phyloP scores from a whole-genome alignment of 2,888 invertebrate species.

The Ormyrus pomaceus region DNA sequence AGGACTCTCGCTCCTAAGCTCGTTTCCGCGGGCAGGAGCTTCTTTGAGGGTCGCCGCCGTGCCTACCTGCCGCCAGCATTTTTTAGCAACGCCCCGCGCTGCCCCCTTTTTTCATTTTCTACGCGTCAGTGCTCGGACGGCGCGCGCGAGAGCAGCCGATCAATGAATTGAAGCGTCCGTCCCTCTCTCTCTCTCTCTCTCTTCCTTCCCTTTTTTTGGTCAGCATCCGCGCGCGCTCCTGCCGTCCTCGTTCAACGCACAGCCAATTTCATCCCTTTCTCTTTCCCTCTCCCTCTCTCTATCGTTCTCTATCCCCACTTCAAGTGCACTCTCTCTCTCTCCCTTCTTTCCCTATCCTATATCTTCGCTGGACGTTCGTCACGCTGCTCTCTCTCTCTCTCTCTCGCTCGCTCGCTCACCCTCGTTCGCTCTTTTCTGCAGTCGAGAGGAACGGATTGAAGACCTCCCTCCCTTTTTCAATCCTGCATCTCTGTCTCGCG shows the following conservation, averaged over 20 bases:
- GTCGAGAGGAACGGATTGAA: conserved; percentile 63
- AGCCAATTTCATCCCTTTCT: conserved; percentile 58
- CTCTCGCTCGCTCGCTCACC: conserved; percentile 39
- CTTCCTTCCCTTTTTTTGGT: conserved; percentile 70
- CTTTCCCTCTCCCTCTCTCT: conserved; percentile 53
- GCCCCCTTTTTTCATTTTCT: conserved; percentile 69
- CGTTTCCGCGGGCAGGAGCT: not conserved
- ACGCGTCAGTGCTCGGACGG: conserved; percentile 70
- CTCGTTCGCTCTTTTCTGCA: conserved; percentile 53
- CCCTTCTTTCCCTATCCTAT: conserved; percentile 43
- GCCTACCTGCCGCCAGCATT: conserved; percentile 61
- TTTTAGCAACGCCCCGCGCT: conserved; percentile 67
- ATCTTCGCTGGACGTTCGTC: too few relatives aligned
- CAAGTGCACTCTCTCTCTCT: conserved; percentile 55
- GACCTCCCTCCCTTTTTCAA: conserved; percentile 54
- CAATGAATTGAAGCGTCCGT: conserved; percentile 75
- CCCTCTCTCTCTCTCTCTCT: conserved; percentile 46
- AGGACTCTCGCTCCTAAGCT: not conserved
- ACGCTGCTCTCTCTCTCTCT: conserved; percentile 36
- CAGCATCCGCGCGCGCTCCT: conserved; percentile 67
- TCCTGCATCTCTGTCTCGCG: conserved; percentile 38
- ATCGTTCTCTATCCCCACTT: conserved; percentile 56
- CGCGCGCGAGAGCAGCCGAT: conserved; percentile 66
- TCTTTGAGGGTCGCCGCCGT: conserved; percentile 5
- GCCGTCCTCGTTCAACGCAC: conserved; percentile 59